Conservation (phyloP, 2,113 vertebrate genomes). For the Salminus brasiliensis region DNA sequence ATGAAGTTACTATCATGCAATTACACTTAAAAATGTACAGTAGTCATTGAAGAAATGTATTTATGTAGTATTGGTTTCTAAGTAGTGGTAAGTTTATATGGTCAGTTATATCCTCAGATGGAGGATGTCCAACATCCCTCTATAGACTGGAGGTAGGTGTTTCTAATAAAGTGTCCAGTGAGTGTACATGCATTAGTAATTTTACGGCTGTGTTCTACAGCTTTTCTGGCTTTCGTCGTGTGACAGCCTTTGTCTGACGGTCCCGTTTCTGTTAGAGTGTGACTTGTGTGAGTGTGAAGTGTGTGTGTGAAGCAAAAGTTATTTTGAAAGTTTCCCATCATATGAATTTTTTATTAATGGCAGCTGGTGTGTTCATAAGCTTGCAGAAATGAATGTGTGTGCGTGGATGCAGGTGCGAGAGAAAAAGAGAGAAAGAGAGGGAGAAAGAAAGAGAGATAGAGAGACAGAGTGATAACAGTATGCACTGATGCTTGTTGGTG, state of each 20-base stretch:
- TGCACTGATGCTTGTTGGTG: conserved; percentile 12
- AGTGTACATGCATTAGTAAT: background rate
- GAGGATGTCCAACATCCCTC: background rate
- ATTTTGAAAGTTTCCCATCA: conserved; percentile 20
- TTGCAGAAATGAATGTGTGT: background rate
- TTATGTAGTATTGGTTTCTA: too few relatives aligned
- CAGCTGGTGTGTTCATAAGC: conserved; percentile 39
- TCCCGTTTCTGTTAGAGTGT: background rate
- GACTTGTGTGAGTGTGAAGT: conserved; percentile 16
- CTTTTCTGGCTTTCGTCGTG: background rate
- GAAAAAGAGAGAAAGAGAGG: background rate
- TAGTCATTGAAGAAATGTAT: too few relatives aligned
- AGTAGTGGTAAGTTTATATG: too few relatives aligned
- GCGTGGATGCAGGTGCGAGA: too few relatives aligned
- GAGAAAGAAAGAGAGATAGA: background rate
- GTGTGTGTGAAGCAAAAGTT: conserved; percentile 29
- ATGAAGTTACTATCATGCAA: too few relatives aligned
- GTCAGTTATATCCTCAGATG: too few relatives aligned
- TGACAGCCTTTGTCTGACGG: background rate
- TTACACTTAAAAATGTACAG: too few relatives aligned
- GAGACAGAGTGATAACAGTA: background rate
- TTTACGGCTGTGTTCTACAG: background rate
- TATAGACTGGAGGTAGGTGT: background rate
- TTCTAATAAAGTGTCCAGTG: background rate
- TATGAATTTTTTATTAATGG: background rate